phyloP scores from a whole-genome alignment of 1,140 invertebrate species.

The Sitophilus oryzae region DNA sequence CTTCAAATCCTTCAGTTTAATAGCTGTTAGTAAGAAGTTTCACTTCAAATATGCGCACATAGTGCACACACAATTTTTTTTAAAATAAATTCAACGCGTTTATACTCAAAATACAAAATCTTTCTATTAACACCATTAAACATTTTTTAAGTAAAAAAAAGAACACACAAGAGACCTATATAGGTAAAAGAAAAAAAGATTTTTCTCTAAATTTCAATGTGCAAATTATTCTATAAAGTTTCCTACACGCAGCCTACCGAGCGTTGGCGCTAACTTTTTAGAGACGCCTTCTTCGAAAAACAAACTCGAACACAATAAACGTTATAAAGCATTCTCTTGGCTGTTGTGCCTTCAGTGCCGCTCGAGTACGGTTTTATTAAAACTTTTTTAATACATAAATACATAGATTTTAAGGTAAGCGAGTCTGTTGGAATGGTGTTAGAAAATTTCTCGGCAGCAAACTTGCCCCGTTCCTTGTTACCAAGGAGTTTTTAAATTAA shows the following conservation, averaged over 20 bases:
- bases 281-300: constrained; percentile 22
- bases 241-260: not conserved
- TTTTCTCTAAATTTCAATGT: constrained; percentile 23
- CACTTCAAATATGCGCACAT: no score
- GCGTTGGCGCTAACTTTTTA: constrained; percentile 4
- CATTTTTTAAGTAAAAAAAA: no score
- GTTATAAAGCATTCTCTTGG: constrained; percentile 16
- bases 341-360: constrained; percentile 15
- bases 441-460: constrained; percentile 10
- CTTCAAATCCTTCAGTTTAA: no score
- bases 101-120: no score
- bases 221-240: constrained; percentile 21
- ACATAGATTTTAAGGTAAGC: constrained; percentile 22
- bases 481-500: constrained; percentile 17
- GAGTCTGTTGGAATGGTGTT: constrained; percentile 10
- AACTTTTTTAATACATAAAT: constrained; percentile 29
- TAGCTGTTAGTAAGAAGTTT: no score
- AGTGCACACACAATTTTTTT: no score
- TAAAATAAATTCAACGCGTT: no score
- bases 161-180: no score
- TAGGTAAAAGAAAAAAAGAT: no score
- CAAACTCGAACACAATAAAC: constrained; percentile 25
- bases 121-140: no score
- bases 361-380: constrained; percentile 23
- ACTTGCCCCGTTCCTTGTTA: no score